These are phyloP conservation scores for Otus sunia DNA, from an alignment of 2,113 vertebrate species.

Conservation along the genomic window DNA sequence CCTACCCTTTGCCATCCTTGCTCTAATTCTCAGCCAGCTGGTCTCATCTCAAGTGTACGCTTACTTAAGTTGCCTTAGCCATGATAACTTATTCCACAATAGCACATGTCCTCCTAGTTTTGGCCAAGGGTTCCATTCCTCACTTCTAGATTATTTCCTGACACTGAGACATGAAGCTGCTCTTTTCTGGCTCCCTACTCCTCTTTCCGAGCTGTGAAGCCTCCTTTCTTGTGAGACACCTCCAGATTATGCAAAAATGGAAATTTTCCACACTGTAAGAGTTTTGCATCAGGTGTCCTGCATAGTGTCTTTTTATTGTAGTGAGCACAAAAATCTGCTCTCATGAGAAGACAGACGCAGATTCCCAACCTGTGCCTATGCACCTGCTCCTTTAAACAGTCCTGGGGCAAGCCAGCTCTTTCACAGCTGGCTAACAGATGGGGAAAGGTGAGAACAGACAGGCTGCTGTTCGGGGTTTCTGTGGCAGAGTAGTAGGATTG, in stretches of 20 bases:
- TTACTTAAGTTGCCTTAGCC: neutral
- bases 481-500: conserved; percentile 57
- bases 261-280: neutral
- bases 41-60: neutral
- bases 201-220: neutral
- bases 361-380: neutral
- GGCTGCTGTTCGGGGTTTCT: conserved; percentile 57
- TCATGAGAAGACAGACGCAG: neutral
- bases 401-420: neutral
- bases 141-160: neutral
- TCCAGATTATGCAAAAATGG: neutral
- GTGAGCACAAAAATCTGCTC: neutral
- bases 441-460: conserved; percentile 61
- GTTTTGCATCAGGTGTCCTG: neutral
- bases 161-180: neutral
- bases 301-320: neutral
- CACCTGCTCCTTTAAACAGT: conserved; percentile 46
- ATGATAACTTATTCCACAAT: neutral
- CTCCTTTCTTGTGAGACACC: neutral
- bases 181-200: neutral
- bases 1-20: neutral
- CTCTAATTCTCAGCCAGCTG: neutral
- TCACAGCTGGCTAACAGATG: conserved; percentile 54
- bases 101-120: neutral
- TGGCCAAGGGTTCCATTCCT: neutral